These are phyloP conservation scores for Cynoglossus semilaevis DNA, from an alignment of 2,113 vertebrate species.

Conservation along the genomic window DNA sequence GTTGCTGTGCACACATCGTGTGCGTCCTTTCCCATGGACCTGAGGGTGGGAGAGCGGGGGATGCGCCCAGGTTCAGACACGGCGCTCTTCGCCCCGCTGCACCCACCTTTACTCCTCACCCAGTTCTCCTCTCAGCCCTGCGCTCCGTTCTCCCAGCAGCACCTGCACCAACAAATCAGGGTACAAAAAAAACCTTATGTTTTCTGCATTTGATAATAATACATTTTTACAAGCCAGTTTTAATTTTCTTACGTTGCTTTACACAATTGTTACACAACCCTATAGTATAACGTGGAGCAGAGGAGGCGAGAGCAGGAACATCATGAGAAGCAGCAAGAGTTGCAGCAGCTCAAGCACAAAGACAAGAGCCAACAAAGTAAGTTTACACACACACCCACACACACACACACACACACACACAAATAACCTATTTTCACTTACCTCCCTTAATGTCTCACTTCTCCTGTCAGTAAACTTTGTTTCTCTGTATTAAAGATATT, in stretches of 20 bases:
- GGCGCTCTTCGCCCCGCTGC: constrained; percentile 83
- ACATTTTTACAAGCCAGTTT: no score
- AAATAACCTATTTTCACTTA: not conserved
- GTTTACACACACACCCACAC: constrained; percentile 36
- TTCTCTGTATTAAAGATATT: not conserved
- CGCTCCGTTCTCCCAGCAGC: constrained; percentile 79
- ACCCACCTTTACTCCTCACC: constrained; percentile 83
- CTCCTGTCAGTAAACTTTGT: not conserved
- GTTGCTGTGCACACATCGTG: constrained; percentile 41
- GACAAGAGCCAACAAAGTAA: constrained; percentile 95
- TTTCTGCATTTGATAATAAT: not conserved
- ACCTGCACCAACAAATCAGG: constrained; percentile 83
- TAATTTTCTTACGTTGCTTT: no score
- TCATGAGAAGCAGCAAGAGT: constrained; percentile 89
- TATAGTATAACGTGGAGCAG: constrained; percentile 85
- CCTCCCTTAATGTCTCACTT: constrained; percentile 8
- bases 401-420: constrained; percentile 1
- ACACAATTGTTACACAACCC: not conserved
- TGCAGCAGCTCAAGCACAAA: constrained; percentile 90
- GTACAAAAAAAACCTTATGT: constrained; percentile 51
- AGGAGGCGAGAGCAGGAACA: constrained; percentile 77
- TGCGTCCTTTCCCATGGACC: constrained; percentile 86
- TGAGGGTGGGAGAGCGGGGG: constrained; percentile 88
- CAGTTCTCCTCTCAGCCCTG: constrained; percentile 76
- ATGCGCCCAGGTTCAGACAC: constrained; percentile 82